Percentiles rank a stretch among this genome's conserved stretches.
Conservation (phyloP, 2,888 invertebrate genomes). For the Heliconius cydno region DNA sequence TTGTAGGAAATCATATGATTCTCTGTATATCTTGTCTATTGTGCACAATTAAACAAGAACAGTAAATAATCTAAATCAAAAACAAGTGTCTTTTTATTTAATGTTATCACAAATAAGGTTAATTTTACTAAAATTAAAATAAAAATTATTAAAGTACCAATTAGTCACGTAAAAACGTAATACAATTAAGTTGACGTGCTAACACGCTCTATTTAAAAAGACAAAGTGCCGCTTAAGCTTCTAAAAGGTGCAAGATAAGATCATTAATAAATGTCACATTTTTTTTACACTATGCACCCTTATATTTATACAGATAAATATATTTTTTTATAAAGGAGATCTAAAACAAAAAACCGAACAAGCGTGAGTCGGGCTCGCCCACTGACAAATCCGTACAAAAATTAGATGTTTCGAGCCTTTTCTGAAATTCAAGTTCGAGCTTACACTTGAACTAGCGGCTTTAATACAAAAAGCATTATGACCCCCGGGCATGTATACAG, state of each 20-base stretch:
- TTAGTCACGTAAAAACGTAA: background rate
- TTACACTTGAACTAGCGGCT: too few species aligned
- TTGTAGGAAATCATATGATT: background rate
- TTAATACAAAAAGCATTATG: too few species aligned
- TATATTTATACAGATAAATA: background rate
- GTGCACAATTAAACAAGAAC: background rate
- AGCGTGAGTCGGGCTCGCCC: too few species aligned
- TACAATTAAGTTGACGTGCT: background rate
- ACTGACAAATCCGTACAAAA: too few species aligned
- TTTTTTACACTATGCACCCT: background rate
- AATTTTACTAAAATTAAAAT: background rate
- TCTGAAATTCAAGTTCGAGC: too few species aligned
- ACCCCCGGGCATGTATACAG: too few species aligned
- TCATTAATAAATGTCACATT: slow-evolving; percentile 5
- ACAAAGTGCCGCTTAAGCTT: background rate
- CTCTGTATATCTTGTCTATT: background rate
- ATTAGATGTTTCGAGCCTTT: too few species aligned
- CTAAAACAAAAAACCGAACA: too few species aligned
- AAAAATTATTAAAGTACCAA: background rate
- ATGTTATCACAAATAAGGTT: background rate
- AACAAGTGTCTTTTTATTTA: background rate
- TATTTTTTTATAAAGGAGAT: too few species aligned
- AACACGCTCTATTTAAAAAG: background rate
- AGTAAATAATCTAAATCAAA: background rate
- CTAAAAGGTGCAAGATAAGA: background rate